Evolutionary conservation across 2,797 vertebrate genomes (phyloP).

Genomic region (Mionectes olivaceus): DNA sequence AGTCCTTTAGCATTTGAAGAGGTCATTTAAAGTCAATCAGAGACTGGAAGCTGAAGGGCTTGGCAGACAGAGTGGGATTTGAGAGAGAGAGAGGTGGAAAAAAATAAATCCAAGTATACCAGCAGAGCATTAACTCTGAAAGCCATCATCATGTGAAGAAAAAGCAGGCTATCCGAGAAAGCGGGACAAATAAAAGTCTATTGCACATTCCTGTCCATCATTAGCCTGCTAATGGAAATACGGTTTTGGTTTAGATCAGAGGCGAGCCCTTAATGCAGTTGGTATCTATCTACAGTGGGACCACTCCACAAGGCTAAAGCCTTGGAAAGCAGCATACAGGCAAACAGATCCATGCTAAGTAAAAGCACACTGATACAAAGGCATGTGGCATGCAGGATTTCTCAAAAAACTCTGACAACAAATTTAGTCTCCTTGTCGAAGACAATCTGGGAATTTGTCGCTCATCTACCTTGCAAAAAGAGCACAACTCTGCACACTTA

Average conservation of each 20-base stretch:
- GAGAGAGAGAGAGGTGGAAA: background rate
- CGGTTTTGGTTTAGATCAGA: background rate
- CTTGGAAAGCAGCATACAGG: background rate
- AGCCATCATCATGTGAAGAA: accelerated
- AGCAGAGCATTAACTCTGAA: background rate
- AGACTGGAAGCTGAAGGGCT: background rate
- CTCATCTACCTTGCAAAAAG: background rate
- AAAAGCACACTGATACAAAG: background rate
- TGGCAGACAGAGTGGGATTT: background rate
- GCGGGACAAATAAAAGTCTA: background rate
- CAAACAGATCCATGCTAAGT: background rate
- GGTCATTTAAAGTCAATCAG: background rate
- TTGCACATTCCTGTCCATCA: background rate
- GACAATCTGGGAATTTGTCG: background rate
- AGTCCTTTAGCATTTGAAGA: background rate
- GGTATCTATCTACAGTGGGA: background rate
- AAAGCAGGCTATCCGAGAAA: background rate
- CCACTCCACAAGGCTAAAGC: background rate
- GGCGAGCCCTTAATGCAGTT: background rate
- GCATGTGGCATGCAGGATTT: background rate
- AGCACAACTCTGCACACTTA: background rate
- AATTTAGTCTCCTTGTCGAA: background rate
- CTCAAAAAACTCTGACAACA: background rate
- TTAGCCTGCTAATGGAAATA: background rate
- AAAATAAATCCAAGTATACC: background rate